Conservation (phyloP, 2,113 vertebrate species). For the Rana temporaria region DNA sequence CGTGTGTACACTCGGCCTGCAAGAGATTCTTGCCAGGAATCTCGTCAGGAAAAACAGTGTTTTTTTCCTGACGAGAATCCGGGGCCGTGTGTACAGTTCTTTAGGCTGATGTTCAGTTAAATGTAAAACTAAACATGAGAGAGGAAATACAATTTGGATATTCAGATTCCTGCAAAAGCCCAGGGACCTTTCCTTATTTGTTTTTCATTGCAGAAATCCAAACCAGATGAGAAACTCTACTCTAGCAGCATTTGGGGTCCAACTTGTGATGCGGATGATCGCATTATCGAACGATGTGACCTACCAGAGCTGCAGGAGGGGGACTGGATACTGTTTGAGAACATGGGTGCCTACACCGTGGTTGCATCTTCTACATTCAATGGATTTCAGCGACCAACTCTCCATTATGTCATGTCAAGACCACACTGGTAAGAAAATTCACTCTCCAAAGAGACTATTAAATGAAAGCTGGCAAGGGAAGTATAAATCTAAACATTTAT, state of each 20-base stretch:
- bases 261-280: conserved; percentile 93
- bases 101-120: too few relatives aligned
- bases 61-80: too few relatives aligned
- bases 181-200: too few relatives aligned
- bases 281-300: conserved; percentile 87
- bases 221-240: conserved; percentile 88
- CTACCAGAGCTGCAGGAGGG: conserved; percentile 92
- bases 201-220: conserved; percentile 78
- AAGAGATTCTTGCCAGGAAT: too few relatives aligned
- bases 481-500: neutral
- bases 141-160: too few relatives aligned
- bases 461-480: neutral
- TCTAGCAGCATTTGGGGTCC: conserved; percentile 96
- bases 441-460: neutral
- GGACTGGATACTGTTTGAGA: conserved; percentile 95
- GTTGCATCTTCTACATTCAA: conserved; percentile 97
- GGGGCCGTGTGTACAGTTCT: too few relatives aligned
- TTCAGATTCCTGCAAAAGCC: too few relatives aligned
- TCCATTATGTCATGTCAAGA: conserved; percentile 90
- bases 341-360: conserved; percentile 97
- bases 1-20: too few relatives aligned
- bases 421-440: conserved; percentile 82
- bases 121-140: too few relatives aligned
- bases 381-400: conserved; percentile 91
- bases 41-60: too few relatives aligned